These are phyloP conservation scores for Sialia sialis DNA, from an alignment of 2,113 vertebrate species.

Conservation along the genomic window DNA sequence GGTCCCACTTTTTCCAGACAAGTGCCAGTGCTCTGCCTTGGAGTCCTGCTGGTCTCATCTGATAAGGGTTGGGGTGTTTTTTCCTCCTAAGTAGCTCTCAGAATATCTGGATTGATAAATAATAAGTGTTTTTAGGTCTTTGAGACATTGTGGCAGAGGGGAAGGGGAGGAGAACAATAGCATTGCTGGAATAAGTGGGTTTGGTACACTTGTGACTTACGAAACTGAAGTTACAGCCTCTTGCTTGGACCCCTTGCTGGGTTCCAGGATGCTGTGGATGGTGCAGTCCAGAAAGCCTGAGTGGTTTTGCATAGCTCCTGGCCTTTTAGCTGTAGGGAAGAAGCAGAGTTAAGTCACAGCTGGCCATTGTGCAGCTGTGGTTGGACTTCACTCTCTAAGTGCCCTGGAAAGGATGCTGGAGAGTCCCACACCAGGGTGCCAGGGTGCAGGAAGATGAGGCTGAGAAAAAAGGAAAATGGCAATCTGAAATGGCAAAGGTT, in stretches of 20 bases:
- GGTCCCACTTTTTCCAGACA: neutral
- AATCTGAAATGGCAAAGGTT: neutral
- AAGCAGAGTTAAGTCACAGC: neutral
- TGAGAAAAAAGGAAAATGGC: neutral
- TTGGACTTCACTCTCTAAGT: neutral
- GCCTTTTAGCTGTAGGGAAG: neutral
- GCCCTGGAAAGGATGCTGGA: neutral
- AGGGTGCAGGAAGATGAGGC: neutral
- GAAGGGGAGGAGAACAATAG: neutral
- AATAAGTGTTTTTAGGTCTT: neutral
- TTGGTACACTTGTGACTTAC: neutral
- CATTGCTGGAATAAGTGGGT: neutral
- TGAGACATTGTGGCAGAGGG: neutral
- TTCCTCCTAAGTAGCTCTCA: neutral
- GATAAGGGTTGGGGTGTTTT: neutral
- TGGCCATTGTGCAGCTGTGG: neutral
- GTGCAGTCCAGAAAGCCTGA: accelerated
- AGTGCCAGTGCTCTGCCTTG: neutral
- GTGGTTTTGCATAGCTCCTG: neutral
- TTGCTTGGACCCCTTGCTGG: neutral
- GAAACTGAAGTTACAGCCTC: neutral
- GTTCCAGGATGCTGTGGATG: neutral
- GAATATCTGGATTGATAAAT: neutral
- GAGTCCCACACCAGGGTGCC: accelerated
- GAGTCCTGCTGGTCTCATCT: neutral